Conservation (phyloP, 2,888 invertebrate species). For the Aphodius granarius region DNA sequence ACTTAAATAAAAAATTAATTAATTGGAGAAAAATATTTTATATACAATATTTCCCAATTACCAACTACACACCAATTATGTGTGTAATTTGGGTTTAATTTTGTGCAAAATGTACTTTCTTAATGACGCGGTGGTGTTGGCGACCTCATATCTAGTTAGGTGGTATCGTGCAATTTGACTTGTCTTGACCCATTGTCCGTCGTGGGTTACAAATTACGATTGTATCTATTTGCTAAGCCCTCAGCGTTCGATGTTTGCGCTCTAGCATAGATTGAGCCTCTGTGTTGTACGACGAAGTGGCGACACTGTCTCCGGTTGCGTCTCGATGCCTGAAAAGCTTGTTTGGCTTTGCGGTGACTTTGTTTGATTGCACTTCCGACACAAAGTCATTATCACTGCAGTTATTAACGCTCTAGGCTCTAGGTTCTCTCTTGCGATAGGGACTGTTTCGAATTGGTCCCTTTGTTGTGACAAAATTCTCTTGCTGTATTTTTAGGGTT, state of each 20-base stretch:
- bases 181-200: slow-evolving; percentile 35
- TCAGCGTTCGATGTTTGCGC: slow-evolving; percentile 36
- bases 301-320: neutral
- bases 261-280: slow-evolving; percentile 18
- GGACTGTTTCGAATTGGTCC: too few relatives aligned
- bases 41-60: too few relatives aligned
- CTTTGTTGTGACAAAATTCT: too few relatives aligned
- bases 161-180: slow-evolving; percentile 4
- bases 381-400: slow-evolving; percentile 34
- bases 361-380: slow-evolving; percentile 33
- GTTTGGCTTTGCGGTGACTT: neutral
- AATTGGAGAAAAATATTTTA: too few relatives aligned
- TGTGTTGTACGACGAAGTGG: neutral
- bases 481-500: too few relatives aligned
- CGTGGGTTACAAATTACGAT: slow-evolving; percentile 34
- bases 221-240: slow-evolving; percentile 36
- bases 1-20: too few relatives aligned
- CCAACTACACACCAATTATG: too few relatives aligned
- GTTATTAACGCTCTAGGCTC: slow-evolving; percentile 36
- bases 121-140: neutral
- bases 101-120: neutral
- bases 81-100: neutral
- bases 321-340: neutral
- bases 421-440: slow-evolving; percentile 13
- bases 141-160: neutral